These are phyloP conservation scores for Siderastrea siderea DNA, from an alignment of 92 coral and sea anemone species.

Conservation along the genomic window DNA sequence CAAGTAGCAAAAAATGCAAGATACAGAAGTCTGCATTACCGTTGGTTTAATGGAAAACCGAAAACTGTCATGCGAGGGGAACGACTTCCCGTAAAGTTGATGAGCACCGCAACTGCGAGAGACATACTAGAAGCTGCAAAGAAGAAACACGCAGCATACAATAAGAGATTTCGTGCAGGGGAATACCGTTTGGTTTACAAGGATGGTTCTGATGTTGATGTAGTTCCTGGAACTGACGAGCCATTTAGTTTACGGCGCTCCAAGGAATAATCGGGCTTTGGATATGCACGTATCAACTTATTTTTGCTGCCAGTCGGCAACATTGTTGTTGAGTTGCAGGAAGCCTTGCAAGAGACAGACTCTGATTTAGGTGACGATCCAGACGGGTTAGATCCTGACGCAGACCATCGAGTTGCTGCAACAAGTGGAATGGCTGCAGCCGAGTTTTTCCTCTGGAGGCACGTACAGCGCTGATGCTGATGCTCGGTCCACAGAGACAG, in stretches of 20 bases:
- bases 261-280: conserved; percentile 62
- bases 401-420: conserved; percentile 7
- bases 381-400: not conserved
- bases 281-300: conserved; percentile 46
- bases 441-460: not conserved
- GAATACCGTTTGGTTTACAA: conserved; percentile 48
- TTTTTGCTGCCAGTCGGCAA: conserved; percentile 44
- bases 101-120: conserved; percentile 35
- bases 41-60: conserved; percentile 36
- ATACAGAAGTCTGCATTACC: conserved; percentile 28
- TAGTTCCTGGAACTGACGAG: conserved; percentile 57
- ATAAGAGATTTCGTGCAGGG: conserved; percentile 40
- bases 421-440: not conserved
- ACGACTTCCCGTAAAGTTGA: conserved; percentile 42
- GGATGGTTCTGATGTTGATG: too few species aligned
- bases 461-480: not conserved
- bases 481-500: conserved; percentile 1
- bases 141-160: conserved; percentile 48
- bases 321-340: conserved; percentile 28
- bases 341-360: conserved; percentile 2
- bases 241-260: conserved; percentile 48
- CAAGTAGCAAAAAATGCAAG: conserved; percentile 34
- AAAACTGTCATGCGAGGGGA: conserved; percentile 31
- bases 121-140: conserved; percentile 42
- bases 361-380: conserved; percentile 7